Evolutionary conservation across 1,140 invertebrate genomes (phyloP), one percentile per base, ranked within the genome.

Genomic region (Solenopsis invicta): DNA sequence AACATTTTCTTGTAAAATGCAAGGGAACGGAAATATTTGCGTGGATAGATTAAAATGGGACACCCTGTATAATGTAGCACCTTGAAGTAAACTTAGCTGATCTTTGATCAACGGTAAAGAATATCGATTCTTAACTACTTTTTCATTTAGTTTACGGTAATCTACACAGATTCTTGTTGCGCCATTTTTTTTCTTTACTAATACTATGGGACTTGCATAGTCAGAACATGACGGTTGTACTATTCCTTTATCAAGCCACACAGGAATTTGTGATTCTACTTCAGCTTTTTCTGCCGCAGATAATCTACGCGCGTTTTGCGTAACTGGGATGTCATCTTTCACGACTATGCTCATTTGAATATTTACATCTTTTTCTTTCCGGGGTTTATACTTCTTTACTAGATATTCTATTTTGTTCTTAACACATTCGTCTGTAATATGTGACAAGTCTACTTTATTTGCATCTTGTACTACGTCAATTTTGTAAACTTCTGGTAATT

Each of bases 291-390:
- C 69, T 4, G 54, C 24, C 4, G 4, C 41, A 0, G 81, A 61
- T 50, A 84, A 34, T 34, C 50, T 52, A n/a, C 59, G 24, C 21
- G 54, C 48, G 16, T 9, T 52, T 18, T 71, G 56, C 0, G 61
- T 13, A 13, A 84, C 56, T 21, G 81, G 56, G 10, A 62, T n/a
- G 6, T 84, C 67, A 18, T 84, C 81, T n/a, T 45, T 84, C 24
- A 84, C 1, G 10, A 74, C 24, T 24, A 75, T n/a, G 1, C 1
- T 16, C 59, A 84, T 84, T 16, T 54, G 1, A n/a, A 84, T 9
- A 64, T 37, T 24, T 13, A 52, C 54, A 0, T 24, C 56, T 12
- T 48, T 9, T 16, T 16, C 29, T 50, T 64, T 74, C 12, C 34
- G 10, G 0, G 80, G 80, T 16, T 4, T 59, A 48, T 82, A 82